Conservation (phyloP, 2,888 invertebrate species). For the Physocephala rufipes region DNA sequence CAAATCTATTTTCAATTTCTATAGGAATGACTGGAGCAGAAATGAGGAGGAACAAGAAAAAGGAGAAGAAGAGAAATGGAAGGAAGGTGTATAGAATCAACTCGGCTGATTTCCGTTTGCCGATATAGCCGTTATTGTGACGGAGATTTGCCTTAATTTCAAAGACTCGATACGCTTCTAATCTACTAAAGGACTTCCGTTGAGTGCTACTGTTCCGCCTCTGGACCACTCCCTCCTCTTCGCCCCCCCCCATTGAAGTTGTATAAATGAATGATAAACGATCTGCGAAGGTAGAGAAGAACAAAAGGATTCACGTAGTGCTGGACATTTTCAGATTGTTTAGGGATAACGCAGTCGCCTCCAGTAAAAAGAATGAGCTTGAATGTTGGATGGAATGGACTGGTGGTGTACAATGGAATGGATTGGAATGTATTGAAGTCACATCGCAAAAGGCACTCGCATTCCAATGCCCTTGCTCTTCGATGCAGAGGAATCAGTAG, state of each 20-base stretch:
- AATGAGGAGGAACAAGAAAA: no score
- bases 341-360: conserved; percentile 35
- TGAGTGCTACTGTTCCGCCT: conserved; percentile 52
- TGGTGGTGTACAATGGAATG: neutral
- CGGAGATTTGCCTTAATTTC: neutral
- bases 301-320: conserved; percentile 54
- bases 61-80: no score
- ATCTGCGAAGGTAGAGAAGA: conserved; percentile 41
- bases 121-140: neutral
- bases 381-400: conserved; percentile 32
- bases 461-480: neutral
- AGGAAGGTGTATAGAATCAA: neutral
- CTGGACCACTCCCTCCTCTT: conserved; percentile 23
- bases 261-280: conserved; percentile 57
- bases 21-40: neutral
- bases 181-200: conserved; percentile 64
- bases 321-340: conserved; percentile 44
- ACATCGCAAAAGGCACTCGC: neutral
- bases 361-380: neutral
- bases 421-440: neutral
- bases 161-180: conserved; percentile 51
- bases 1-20: conserved; percentile 56
- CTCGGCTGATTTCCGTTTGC: conserved; percentile 4
- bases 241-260: no score
- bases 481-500: neutral